Evolutionary conservation across 92 coral and sea anemone genomes (phyloP).

Genomic region (Virgularia gustaviana): DNA sequence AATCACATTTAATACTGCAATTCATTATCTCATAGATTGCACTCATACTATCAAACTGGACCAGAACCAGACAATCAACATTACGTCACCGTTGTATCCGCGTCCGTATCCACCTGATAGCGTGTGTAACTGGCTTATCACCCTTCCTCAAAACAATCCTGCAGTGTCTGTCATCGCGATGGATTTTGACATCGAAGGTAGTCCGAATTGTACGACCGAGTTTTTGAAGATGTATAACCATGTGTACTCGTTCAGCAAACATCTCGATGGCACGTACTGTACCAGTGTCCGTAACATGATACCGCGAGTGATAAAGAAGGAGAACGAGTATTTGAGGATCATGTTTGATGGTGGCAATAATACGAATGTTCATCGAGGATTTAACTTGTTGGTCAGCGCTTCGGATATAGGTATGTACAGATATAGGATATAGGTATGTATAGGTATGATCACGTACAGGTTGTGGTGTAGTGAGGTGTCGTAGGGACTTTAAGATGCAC

Average conservation of each 20-base stretch:
- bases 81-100: slow-evolving; percentile 7
- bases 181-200: slow-evolving; percentile 26
- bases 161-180: slow-evolving; percentile 10
- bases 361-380: background rate
- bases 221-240: background rate
- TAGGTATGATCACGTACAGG: too few species aligned
- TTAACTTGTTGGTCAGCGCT: background rate
- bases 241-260: background rate
- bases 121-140: slow-evolving; percentile 18
- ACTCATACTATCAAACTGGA: slow-evolving; percentile 6
- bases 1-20: too few species aligned
- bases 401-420: background rate
- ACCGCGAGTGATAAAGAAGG: background rate
- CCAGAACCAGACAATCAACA: background rate
- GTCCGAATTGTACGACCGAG: background rate
- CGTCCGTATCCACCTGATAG: background rate
- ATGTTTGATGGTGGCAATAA: slow-evolving; percentile 6
- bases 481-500: too few species aligned
- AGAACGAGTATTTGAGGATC: background rate
- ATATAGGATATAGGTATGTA: too few species aligned
- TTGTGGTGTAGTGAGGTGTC: too few species aligned
- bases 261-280: background rate
- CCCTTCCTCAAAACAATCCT: background rate
- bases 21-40: background rate
- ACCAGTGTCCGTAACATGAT: background rate